A percentile compares a stretch with the other conserved stretches of the same genome.
phyloP scores from a whole-genome alignment of 2,888 invertebrate species.

The Cheilosia pagana region DNA sequence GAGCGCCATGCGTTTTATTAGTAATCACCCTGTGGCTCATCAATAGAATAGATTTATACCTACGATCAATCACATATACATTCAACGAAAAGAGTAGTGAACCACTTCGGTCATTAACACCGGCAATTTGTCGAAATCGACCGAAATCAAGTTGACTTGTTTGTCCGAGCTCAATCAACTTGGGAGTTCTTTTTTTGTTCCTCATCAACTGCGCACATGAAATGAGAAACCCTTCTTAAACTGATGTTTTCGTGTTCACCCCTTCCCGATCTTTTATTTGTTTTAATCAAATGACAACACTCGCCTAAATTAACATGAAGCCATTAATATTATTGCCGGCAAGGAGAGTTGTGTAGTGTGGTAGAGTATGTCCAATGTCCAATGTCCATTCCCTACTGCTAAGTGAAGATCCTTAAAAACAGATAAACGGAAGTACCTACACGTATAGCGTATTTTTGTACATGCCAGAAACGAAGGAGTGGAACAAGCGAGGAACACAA shows the following conservation, averaged over 20 bases:
- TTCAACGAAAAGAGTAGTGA: not conserved
- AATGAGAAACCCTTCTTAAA: not conserved
- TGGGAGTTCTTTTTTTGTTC: conserved; percentile 2
- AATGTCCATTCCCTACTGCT: not conserved
- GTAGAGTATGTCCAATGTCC: too few species aligned
- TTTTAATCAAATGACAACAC: conserved; percentile 51
- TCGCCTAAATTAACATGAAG: conserved; percentile 30
- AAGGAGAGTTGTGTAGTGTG: not conserved
- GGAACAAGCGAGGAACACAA: not conserved
- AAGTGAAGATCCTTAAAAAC: conserved; percentile 34
- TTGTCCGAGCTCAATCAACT: conserved; percentile 1
- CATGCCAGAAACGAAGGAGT: not conserved
- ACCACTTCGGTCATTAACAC: conserved; percentile 44
- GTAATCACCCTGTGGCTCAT: conserved; percentile 9
- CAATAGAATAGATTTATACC: not conserved
- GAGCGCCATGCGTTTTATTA: not conserved
- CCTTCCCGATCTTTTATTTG: conserved; percentile 10
- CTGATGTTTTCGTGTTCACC: conserved; percentile 2
- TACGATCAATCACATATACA: conserved; percentile 29
- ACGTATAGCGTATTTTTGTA: not conserved
- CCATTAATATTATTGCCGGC: conserved; percentile 27
- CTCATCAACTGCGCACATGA: not conserved
- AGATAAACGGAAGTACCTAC: conserved; percentile 45
- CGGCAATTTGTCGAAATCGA: conserved; percentile 24
- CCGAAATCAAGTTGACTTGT: conserved; percentile 37